Conservation (phyloP, 2,888 invertebrate species). For the Aradus depressus region DNA sequence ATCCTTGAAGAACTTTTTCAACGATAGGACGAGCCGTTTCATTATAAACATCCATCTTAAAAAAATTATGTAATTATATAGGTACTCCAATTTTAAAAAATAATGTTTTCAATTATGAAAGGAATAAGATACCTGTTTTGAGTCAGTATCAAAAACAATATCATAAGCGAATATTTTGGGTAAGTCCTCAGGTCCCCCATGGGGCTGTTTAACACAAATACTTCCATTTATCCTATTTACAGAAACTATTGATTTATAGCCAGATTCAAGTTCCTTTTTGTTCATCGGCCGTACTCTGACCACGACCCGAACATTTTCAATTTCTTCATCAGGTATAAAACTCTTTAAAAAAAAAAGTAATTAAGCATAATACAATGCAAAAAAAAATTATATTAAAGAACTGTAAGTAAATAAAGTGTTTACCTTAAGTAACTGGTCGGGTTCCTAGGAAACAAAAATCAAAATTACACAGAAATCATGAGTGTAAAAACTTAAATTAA, state of each 20-base stretch:
- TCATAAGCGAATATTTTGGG: slow-evolving; percentile 91
- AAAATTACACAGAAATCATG: not conserved
- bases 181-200: slow-evolving; percentile 58
- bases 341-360: slow-evolving; percentile 14
- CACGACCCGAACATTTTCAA: slow-evolving; percentile 93
- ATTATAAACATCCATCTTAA: slow-evolving; percentile 84
- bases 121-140: slow-evolving; percentile 58
- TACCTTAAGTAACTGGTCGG: slow-evolving; percentile 12
- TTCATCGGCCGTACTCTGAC: slow-evolving; percentile 90
- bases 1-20: slow-evolving; percentile 89
- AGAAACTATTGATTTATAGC: slow-evolving; percentile 58
- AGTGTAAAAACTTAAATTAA: not conserved
- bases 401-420: not conserved
- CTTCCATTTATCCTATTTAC: slow-evolving; percentile 67
- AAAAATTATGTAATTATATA: slow-evolving; percentile 22
- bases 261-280: slow-evolving; percentile 64
- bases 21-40: slow-evolving; percentile 93
- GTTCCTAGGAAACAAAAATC: slow-evolving; percentile 9
- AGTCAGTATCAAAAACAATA: slow-evolving; percentile 77
- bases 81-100: not conserved
- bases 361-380: not conserved
- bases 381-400: not conserved
- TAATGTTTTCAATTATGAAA: not conserved
- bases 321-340: slow-evolving; percentile 41
- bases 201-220: slow-evolving; percentile 65